Conservation (phyloP, 2,888 invertebrate genomes). For the Drosophila falleni region DNA sequence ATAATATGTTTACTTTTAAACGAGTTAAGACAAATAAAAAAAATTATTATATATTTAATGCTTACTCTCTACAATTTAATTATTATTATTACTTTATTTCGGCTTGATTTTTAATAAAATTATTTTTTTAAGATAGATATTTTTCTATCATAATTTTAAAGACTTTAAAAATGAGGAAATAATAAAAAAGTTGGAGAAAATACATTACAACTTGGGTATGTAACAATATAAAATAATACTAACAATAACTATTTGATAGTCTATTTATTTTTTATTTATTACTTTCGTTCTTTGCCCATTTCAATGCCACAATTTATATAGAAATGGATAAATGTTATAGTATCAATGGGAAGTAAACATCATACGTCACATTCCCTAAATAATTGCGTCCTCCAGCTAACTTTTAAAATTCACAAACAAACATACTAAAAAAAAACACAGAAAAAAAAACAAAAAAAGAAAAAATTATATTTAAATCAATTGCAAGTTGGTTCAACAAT, state of each 20-base stretch:
- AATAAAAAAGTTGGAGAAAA: neutral
- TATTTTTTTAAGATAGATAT: no score
- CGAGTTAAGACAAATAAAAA: neutral
- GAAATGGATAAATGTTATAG: neutral
- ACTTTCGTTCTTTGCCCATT: neutral
- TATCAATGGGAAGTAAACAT: constrained; percentile 13
- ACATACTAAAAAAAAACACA: constrained; percentile 2
- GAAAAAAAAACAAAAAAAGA: neutral
- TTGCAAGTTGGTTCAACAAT: constrained; percentile 16
- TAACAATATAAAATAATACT: neutral
- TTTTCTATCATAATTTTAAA: neutral
- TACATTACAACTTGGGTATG: neutral
- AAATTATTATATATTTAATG: neutral
- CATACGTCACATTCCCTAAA: constrained; percentile 18
- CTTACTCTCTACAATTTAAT: no score
- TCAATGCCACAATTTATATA: neutral
- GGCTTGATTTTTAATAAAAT: no score
- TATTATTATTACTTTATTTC: no score
- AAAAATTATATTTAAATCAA: constrained; percentile 19
- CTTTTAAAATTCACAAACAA: neutral
- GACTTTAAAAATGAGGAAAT: neutral
- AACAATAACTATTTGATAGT: neutral
- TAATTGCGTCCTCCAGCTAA: neutral
- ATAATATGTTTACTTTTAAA: neutral
- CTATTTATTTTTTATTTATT: neutral